Evolutionary conservation across 2,888 invertebrate species (phyloP), one percentile per base, ranked within the genome.

Genomic region (Syrista parreyssii): DNA sequence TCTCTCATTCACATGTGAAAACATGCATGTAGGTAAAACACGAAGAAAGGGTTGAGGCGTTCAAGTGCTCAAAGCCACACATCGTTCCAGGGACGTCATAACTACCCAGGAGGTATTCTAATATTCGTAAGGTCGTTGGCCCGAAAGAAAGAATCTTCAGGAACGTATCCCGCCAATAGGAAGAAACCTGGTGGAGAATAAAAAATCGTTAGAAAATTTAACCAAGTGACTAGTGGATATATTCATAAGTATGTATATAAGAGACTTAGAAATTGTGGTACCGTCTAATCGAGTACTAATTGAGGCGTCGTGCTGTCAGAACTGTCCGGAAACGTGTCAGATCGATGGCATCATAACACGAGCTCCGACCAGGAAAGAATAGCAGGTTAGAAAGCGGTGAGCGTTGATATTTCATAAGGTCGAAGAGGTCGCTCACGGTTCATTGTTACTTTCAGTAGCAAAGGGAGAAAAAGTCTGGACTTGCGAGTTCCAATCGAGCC

Each of bases 41-140:
- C 79, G 79, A 76, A 87, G 88, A 86, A 91, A 91, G 90, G 88
- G 88, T 90, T 90, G 69, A 89, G 88, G 88, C 88, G 89, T 87
- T 89, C 90, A 90, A 91, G 91, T 90, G 91, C 90, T 90, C 89
- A 88, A 88, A 90, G 89, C 88, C 91, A 91, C 91, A 91, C 91
- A 91, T 90, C 85, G 85, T 81, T 79, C 85, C 82, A 79, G 86
- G 90, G 91, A 81, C 73, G 79, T 75, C 88, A 91, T 88, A 84
- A 89, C 78, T 23, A 75, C 30, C 69, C 76, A 88, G 85, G 84
- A 89, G 89, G 87, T 89, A 81, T 85, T 85, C 87, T 87, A 86
- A 89, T 89, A 89, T 89, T 89, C 83, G 85, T 83, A 77, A 78
- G 85, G 84, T 84, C 84, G 84, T 83, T 82, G 82, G 81, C 84